These are phyloP conservation scores for Lithophane leautieri DNA, from an alignment of 2,888 invertebrate species.

Conservation along the genomic window DNA sequence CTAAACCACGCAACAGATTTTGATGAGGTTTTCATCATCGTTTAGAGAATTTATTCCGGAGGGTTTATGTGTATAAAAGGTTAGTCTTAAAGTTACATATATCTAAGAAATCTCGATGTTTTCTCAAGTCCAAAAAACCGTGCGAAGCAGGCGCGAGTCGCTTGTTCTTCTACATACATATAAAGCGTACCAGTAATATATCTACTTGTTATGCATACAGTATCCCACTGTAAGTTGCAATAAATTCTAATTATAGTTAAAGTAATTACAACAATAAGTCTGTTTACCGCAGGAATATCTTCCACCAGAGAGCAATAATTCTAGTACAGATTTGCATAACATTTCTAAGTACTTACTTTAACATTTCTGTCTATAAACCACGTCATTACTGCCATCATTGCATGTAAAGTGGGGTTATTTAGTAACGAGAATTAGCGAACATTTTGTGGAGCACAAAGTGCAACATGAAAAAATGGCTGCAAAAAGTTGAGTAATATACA, in stretches of 20 bases:
- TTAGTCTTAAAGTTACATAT: too few species aligned
- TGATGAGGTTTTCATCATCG: too few species aligned
- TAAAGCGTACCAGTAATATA: constrained; percentile 24
- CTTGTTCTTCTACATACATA: background rate
- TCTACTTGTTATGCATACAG: constrained; percentile 42
- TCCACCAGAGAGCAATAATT: constrained; percentile 56
- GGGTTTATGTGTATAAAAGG: too few species aligned
- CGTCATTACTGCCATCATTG: constrained; percentile 39
- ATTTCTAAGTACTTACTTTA: constrained; percentile 44
- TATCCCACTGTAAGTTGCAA: constrained; percentile 43
- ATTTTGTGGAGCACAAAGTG: constrained; percentile 56
- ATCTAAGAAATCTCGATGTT: too few species aligned
- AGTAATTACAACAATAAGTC: constrained; percentile 60
- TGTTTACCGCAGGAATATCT: constrained; percentile 59
- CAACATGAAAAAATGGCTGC: constrained; percentile 64
- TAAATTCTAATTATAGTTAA: constrained; percentile 61
- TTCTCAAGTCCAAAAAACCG: too few species aligned
- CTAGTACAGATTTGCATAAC: constrained; percentile 49
- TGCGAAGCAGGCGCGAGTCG: too few species aligned
- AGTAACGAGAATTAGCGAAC: constrained; percentile 47
- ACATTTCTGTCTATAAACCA: constrained; percentile 43
- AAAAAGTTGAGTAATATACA: constrained; percentile 70
- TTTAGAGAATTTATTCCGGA: too few species aligned
- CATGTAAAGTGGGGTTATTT: constrained; percentile 40
- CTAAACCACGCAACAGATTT: too few species aligned